Percentiles rank a stretch among this genome's conserved stretches.
Evolutionary conservation across 2,888 invertebrate genomes (phyloP).

Genomic region (Nomada lathburiana): DNA sequence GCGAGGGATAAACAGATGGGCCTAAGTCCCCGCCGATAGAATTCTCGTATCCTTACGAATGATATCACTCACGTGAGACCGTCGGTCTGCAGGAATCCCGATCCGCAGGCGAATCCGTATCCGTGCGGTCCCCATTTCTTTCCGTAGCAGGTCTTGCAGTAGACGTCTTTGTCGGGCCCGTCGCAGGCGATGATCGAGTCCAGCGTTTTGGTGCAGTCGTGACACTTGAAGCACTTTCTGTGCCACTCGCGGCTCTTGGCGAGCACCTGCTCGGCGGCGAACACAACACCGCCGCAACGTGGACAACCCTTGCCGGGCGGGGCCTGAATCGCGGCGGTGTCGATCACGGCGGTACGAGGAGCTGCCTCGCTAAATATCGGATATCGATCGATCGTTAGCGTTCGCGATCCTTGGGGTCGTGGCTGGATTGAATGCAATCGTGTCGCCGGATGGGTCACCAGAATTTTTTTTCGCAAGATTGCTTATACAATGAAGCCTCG

Average conservation of each 20-base stretch:
- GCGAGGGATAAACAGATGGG: no score
- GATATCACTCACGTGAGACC: conserved; percentile 90
- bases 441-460: conserved; percentile 14
- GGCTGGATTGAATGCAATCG: not conserved
- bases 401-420: no score
- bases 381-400: not conserved
- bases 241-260: conserved; percentile 96
- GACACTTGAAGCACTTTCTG: conserved; percentile 96
- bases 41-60: no score
- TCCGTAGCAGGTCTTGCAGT: conserved; percentile 98
- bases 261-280: conserved; percentile 96
- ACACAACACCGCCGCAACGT: conserved; percentile 95
- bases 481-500: no score
- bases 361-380: conserved; percentile 88
- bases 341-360: conserved; percentile 91
- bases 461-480: no score
- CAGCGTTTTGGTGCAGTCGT: conserved; percentile 95
- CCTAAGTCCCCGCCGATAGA: no score
- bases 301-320: conserved; percentile 95
- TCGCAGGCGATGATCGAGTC: conserved; percentile 98
- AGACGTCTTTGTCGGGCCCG: conserved; percentile 96
- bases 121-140: conserved; percentile 99
- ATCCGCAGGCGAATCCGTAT: conserved; percentile 97
- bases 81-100: conserved; percentile 96
- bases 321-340: conserved; percentile 92